phyloP scores from a whole-genome alignment of 1,140 invertebrate species.

The Cyclargus thomasi region DNA sequence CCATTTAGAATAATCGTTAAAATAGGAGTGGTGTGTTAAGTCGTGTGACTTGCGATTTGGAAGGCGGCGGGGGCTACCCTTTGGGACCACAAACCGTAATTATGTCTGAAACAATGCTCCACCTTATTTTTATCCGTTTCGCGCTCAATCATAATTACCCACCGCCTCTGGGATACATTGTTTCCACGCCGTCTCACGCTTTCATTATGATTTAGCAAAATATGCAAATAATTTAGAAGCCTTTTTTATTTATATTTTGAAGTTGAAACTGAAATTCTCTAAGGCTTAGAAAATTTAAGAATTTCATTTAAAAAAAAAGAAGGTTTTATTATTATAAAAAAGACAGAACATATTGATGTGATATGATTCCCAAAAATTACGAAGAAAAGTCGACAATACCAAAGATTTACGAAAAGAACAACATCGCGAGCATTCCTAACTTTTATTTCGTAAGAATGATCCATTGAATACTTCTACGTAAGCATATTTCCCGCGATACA shows the following conservation, averaged over 20 bases:
- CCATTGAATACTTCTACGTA: neutral
- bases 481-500: conserved; percentile 13
- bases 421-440: too few relatives aligned
- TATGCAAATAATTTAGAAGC: neutral
- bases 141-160: conserved; percentile 71
- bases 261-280: too few relatives aligned
- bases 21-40: conserved; percentile 25
- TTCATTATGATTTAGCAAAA: conserved; percentile 34
- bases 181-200: conserved; percentile 40
- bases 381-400: too few relatives aligned
- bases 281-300: too few relatives aligned
- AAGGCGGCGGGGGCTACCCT: conserved; percentile 30
- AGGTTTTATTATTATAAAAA: too few relatives aligned
- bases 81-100: conserved; percentile 69
- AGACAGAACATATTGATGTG: too few relatives aligned
- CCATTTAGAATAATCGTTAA: neutral
- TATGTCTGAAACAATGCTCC: conserved; percentile 64
- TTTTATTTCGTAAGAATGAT: too few relatives aligned
- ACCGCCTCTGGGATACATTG: conserved; percentile 52
- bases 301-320: too few relatives aligned
- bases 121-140: conserved; percentile 69
- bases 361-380: too few relatives aligned
- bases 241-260: too few relatives aligned
- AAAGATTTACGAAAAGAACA: too few relatives aligned
- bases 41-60: conserved; percentile 53